Base-by-base conservation (phyloP, 2,888 invertebrate genomes). In the Seira ritae region DNA sequence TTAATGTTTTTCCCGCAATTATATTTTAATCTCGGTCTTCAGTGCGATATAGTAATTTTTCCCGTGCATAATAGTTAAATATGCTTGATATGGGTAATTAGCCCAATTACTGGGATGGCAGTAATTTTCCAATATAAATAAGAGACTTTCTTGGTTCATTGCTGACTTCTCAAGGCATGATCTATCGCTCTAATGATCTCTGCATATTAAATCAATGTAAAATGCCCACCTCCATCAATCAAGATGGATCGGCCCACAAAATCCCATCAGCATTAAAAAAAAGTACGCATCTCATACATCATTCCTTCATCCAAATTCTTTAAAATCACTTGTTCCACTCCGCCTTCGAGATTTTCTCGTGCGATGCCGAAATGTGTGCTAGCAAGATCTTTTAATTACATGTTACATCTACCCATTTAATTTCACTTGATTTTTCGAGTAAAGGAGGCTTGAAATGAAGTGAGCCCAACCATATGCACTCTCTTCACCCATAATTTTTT, bases 361-460 rank as follows among this genome's bases (percentile, higher is more conserved):
- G 6, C 42, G 42, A 12, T 42, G 6, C 12, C 6, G 12, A 42
- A 42, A 42, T 8, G 42, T 42, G 42, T 42, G 42, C 42, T 42
- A 42, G 42, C 12, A 42, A 42, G 12, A 12, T 8, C 12, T 42
- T 42, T 42, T 42, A 42, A 42, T 42, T 42, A 42, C 42, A 42
- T 6, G 42, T 42, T 42, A 8, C 42, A 42, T 42, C 42, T 12
- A 42, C 42, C 42, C 12, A 42, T 42, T 42, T 42, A 6, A 77
- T 71, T n/a, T 80, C 80, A 1, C 55, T 66, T 19, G 19, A 19
- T 4, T n/a, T 66, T 2, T 20, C 2, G 2, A 62, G 6, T 62
- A n/a, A 66, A 17, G 66, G 20, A 10, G 66, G 24, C 4, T 66
- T 23, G 19, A 66, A 66, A 23, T 20, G 8, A n/a, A 42, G 42